A percentile compares a stretch with the other conserved stretches of the same genome.
Evolutionary conservation across 2,888 invertebrate genomes (phyloP).

Genomic region (Eutolmus rufibarbis): DNA sequence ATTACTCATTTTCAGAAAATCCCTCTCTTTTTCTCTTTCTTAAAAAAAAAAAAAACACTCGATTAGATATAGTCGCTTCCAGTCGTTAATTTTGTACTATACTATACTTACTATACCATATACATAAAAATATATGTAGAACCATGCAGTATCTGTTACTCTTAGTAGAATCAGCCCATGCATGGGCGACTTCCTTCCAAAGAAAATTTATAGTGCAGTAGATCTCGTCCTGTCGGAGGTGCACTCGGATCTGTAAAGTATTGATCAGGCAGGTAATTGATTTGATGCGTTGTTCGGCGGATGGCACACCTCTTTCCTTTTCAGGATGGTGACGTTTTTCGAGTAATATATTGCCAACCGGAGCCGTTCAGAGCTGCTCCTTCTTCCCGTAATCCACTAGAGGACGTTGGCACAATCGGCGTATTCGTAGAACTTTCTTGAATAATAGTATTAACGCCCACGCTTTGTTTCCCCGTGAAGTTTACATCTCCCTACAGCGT

Average conservation of each 20-base stretch:
- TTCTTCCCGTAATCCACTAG: background rate
- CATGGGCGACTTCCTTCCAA: background rate
- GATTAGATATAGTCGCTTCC: no score
- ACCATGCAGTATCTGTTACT: background rate
- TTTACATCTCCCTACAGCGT: background rate
- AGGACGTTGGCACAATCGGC: background rate
- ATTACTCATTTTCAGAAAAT: no score
- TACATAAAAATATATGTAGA: background rate
- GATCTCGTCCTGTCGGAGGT: background rate
- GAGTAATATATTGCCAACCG: slow-evolving; percentile 16
- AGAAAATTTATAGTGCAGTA: background rate
- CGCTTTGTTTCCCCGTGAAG: background rate
- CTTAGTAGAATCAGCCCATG: background rate
- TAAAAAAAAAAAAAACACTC: no score
- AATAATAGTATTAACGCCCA: background rate
- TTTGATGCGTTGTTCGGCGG: slow-evolving; percentile 14
- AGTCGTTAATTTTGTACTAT: background rate
- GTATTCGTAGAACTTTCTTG: background rate
- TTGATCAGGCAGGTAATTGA: slow-evolving; percentile 27
- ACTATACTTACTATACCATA: no score
- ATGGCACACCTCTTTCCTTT: background rate
- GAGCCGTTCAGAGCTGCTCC: background rate
- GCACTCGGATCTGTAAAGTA: background rate
- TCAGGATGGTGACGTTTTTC: background rate
- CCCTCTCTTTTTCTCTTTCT: no score